Conservation (phyloP, 2,113 vertebrate species). For the Neopipo cinnamomea region DNA sequence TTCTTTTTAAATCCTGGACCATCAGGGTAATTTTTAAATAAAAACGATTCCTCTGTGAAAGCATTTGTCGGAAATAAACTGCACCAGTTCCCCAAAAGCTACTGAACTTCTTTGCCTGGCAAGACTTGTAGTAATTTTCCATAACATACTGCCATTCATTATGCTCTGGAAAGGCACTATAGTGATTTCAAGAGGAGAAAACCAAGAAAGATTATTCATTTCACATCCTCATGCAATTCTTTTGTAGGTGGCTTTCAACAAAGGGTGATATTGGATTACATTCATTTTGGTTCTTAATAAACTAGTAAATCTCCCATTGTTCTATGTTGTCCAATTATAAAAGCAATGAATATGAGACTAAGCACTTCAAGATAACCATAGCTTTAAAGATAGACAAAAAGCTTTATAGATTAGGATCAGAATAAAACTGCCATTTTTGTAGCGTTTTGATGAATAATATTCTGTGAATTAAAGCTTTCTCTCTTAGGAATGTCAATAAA, state of each 20-base stretch:
- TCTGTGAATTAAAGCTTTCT: constrained; percentile 36
- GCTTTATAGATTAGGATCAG: constrained; percentile 69
- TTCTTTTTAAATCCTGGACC: background rate
- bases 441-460: constrained; percentile 49
- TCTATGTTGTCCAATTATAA: constrained; percentile 73
- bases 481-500: constrained; percentile 50
- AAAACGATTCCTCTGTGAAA: background rate
- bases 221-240: constrained; percentile 67
- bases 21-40: background rate
- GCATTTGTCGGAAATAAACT: background rate
- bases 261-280: constrained; percentile 68
- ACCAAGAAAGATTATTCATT: constrained; percentile 66
- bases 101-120: background rate
- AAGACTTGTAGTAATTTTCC: constrained; percentile 27
- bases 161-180: constrained; percentile 29
- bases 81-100: background rate
- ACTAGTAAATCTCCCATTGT: constrained; percentile 73
- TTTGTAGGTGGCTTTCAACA: constrained; percentile 71
- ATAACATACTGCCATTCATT: constrained; percentile 20
- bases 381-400: constrained; percentile 69
- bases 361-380: constrained; percentile 72
- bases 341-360: constrained; percentile 71
- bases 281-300: constrained; percentile 74
- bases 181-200: constrained; percentile 61
- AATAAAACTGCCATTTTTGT: constrained; percentile 63